Percentiles rank a stretch among this genome's conserved stretches.
phyloP scores from a whole-genome alignment of 2,797 vertebrate genomes.

The Yasuhikotakia modesta region DNA sequence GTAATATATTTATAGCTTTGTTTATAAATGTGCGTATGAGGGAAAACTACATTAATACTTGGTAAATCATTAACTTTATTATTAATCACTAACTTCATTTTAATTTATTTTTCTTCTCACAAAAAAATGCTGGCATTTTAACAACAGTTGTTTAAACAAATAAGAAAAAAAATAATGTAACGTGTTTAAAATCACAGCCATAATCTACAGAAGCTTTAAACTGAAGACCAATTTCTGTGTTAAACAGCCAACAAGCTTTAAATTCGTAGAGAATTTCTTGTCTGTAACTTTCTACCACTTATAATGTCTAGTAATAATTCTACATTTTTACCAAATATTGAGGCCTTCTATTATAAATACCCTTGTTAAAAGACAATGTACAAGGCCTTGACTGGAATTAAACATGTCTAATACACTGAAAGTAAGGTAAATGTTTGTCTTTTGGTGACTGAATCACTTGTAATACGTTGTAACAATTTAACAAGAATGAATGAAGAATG shows the following conservation, averaged over 20 bases:
- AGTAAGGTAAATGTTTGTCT: not conserved
- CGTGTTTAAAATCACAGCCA: not conserved
- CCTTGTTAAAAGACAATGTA: not conserved
- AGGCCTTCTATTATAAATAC: conserved; percentile 17
- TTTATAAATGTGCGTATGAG: conserved; percentile 10
- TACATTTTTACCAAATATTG: conserved; percentile 57
- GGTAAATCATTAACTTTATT: conserved; percentile 8
- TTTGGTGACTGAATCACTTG: not conserved
- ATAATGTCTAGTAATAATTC: conserved; percentile 49
- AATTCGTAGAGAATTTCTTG: conserved; percentile 62
- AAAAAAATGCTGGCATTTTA: not conserved
- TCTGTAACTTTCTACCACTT: conserved; percentile 61
- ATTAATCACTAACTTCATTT: conserved; percentile 6
- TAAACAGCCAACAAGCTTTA: conserved; percentile 42
- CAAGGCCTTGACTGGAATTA: not conserved
- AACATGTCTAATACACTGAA: not conserved
- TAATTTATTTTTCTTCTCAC: too few relatives aligned
- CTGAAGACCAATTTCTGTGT: conserved; percentile 25
- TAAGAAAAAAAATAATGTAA: not conserved
- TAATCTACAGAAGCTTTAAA: not conserved
- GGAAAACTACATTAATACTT: not conserved
- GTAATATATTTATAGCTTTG: conserved; percentile 73
- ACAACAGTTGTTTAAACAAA: not conserved
- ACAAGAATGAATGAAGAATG: not conserved
- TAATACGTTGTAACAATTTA: not conserved